Conservation (phyloP, 1,140 invertebrate genomes). For the Euwallacea fornicatus region DNA sequence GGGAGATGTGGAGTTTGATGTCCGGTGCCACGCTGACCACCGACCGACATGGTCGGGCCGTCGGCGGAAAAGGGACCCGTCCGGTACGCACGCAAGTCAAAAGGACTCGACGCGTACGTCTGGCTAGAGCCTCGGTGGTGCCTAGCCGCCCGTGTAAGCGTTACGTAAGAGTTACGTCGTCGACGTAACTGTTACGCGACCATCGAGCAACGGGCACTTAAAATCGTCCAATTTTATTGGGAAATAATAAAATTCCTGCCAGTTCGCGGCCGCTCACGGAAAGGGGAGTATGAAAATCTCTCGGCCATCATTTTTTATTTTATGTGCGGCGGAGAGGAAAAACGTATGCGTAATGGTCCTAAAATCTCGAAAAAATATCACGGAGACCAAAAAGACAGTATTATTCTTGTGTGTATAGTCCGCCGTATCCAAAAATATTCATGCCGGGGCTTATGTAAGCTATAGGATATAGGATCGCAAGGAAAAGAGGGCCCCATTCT, state of each 20-base stretch:
- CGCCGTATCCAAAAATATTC: conserved; percentile 45
- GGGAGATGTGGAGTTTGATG: too few relatives aligned
- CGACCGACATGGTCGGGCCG: too few relatives aligned
- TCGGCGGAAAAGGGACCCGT: too few relatives aligned
- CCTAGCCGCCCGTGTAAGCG: too few relatives aligned
- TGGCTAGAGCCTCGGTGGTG: too few relatives aligned
- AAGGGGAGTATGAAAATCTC: conserved; percentile 22
- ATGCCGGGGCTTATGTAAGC: conserved; percentile 47
- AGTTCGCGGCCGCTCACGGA: conserved; percentile 23
- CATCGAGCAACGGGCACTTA: too few relatives aligned
- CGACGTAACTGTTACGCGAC: too few relatives aligned
- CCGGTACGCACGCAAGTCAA: too few relatives aligned
- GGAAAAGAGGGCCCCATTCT: conserved; percentile 48
- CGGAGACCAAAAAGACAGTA: conserved; percentile 31
- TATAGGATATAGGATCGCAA: conserved; percentile 41
- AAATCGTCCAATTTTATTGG: background rate
- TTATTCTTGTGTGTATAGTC: conserved; percentile 36
- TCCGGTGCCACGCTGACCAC: too few relatives aligned
- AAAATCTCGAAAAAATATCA: conserved; percentile 32
- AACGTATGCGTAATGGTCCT: conserved; percentile 38
- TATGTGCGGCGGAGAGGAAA: conserved; percentile 29
- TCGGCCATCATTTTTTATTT: conserved; percentile 38
- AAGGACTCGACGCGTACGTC: too few relatives aligned
- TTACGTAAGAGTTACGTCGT: too few relatives aligned
- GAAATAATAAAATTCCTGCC: background rate